Percentiles rank a stretch among this genome's conserved stretches.
Conservation (phyloP, 92 coral and sea anemone species). For the Umimayanthus kanabou region DNA sequence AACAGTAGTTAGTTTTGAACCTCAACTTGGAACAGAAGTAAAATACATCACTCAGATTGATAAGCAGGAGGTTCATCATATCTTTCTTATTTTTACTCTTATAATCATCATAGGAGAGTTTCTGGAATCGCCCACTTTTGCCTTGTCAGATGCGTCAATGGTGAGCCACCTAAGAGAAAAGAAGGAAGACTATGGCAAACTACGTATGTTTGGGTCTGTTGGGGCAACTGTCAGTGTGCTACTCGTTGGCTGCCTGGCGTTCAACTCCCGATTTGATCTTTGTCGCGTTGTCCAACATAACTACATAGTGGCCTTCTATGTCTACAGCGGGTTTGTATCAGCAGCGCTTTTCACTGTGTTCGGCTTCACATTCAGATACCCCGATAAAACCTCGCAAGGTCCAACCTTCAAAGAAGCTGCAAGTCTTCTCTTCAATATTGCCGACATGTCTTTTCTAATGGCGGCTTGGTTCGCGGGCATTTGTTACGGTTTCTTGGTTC, state of each 20-base stretch:
- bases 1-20: not conserved
- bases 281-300: conserved; percentile 45
- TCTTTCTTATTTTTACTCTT: conserved; percentile 41
- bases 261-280: not conserved
- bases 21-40: not conserved
- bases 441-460: conserved; percentile 67
- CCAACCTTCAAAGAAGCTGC: conserved; percentile 12
- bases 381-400: not conserved
- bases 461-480: conserved; percentile 79
- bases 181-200: conserved; percentile 37
- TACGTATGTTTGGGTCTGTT: conserved; percentile 44
- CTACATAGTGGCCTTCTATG: conserved; percentile 66
- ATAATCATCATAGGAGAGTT: conserved; percentile 55
- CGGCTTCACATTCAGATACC: conserved; percentile 74
- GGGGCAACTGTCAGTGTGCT: conserved; percentile 43
- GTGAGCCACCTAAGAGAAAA: conserved; percentile 30
- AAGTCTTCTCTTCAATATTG: conserved; percentile 43
- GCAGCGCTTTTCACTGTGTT: conserved; percentile 68
- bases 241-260: conserved; percentile 45
- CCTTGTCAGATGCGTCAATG: conserved; percentile 51
- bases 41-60: conserved; percentile 43
- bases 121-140: conserved; percentile 54
- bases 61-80: conserved; percentile 45
- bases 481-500: conserved; percentile 87
- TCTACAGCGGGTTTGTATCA: conserved; percentile 78